A percentile compares a stretch with the other conserved stretches of the same genome.
These are phyloP conservation scores for Scaptomyza caliginosa DNA, from an alignment of 2,888 invertebrate genomes.

Conservation along the genomic window DNA sequence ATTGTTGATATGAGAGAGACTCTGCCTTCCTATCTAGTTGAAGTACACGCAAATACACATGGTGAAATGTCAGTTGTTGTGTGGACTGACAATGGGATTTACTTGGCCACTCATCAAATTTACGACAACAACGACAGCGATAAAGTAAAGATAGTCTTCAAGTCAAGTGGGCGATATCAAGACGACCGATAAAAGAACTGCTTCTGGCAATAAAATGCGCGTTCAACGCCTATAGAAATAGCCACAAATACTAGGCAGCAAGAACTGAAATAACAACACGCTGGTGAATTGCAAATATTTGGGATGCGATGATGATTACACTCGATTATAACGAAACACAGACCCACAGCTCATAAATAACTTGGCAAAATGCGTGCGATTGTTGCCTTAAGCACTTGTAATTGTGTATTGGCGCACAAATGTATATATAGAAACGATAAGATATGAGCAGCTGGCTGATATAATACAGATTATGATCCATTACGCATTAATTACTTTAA, in stretches of 20 bases:
- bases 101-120: conserved; percentile 6
- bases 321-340: conserved; percentile 11
- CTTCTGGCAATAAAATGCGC: conserved; percentile 29
- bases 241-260: not conserved
- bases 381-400: conserved; percentile 29
- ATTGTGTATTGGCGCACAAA: conserved; percentile 3
- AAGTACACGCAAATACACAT: conserved; percentile 3
- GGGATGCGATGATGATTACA: conserved; percentile 31
- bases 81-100: not conserved
- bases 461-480: conserved; percentile 28
- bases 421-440: conserved; percentile 39
- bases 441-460: conserved; percentile 43
- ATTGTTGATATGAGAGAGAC: conserved; percentile 30
- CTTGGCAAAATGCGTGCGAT: conserved; percentile 9
- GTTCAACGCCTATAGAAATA: conserved; percentile 25
- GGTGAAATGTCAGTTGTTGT: not conserved
- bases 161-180: conserved; percentile 20
- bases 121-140: not conserved
- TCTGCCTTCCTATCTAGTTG: conserved; percentile 22
- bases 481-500: conserved; percentile 4
- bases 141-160: conserved; percentile 22
- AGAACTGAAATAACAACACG: not conserved
- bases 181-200: conserved; percentile 21
- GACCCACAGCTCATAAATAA: conserved; percentile 24
- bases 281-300: conserved; percentile 57